phyloP scores from a whole-genome alignment of 2,888 invertebrate genomes.

The Mechanitis messenoides region DNA sequence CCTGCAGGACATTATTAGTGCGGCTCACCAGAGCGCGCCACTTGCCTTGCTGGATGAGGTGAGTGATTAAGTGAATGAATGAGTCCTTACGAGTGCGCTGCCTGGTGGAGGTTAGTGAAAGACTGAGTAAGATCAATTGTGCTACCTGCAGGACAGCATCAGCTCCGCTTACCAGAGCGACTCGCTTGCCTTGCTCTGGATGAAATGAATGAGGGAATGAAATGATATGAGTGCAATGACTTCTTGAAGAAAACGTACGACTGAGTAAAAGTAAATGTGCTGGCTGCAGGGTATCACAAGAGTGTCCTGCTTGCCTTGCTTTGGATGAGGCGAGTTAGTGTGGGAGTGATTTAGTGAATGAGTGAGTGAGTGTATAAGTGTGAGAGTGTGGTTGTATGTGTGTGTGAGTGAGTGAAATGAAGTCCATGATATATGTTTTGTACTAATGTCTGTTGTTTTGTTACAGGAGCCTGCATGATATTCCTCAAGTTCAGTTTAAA shows the following conservation, averaged over 20 bases:
- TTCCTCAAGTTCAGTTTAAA: slow-evolving; percentile 9
- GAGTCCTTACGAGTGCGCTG: not conserved
- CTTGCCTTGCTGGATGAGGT: slow-evolving; percentile 38
- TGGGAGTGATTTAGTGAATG: slow-evolving; percentile 28
- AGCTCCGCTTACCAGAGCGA: slow-evolving; percentile 33
- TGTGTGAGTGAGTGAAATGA: too few relatives aligned
- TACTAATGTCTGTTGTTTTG: slow-evolving; percentile 9
- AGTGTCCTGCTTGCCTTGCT: slow-evolving; percentile 33
- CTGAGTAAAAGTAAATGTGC: too few relatives aligned
- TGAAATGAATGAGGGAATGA: too few relatives aligned
- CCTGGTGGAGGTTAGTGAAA: not conserved
- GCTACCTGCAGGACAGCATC: slow-evolving; percentile 95
- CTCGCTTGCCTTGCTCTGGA: too few relatives aligned
- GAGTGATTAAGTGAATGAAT: slow-evolving; percentile 2
- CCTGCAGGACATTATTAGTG: slow-evolving; percentile 90
- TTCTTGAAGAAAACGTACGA: too few relatives aligned
- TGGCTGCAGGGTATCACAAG: slow-evolving; percentile 34
- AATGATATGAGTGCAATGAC: too few relatives aligned
- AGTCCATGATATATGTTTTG: too few relatives aligned
- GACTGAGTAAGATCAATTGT: slow-evolving; percentile 84
- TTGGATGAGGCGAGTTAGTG: too few relatives aligned
- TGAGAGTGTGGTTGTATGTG: not conserved
- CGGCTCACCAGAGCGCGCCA: slow-evolving; percentile 47
- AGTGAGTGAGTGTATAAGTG: slow-evolving; percentile 24
- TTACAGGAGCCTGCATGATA: slow-evolving; percentile 37